Evolutionary conservation across 2,888 invertebrate species (phyloP), one percentile per base, ranked within the genome.

Genomic region (Cryptocephalus moraei): DNA sequence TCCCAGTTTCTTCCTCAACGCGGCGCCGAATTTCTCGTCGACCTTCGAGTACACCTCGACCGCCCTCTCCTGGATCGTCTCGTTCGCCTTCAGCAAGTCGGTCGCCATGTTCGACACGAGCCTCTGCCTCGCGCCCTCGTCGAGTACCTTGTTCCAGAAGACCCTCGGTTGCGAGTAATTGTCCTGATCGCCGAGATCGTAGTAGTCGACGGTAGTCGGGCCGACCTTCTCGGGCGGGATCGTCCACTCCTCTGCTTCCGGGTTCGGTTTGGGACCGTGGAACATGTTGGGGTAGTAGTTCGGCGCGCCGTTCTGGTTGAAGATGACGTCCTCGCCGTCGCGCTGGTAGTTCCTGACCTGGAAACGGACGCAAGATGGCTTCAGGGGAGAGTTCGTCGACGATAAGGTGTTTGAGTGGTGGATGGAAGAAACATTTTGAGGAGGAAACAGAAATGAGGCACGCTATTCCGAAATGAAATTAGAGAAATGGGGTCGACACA

Each of bases 281-380:
- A 94, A 96, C 49, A 91, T 91, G 73, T 96, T 96, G 1, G 95
- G 95, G 73, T 80, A 91, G 68, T 95, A 96, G 70, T 94, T 95
- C 3, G 95, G 94, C 1, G 86, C 84, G 14, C 86, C 88, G 8
- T 80, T 82, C 70, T 91, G 91, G 68, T 91, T 92, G 57, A 79
- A 80, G 33, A 81, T 76, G 39, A 77, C 74, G 75, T 83, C 83
- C 1, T 81, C 77, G 0, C 94, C 95, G 67, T 94, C 93, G 31
- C 94, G 80, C 70, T 92, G 90, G 65, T 88, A 92, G 68, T 92
- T 90, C 34, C 73, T 68, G 2, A 78, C 76, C 53, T 80, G 71
- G 73, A 46, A 51, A 47, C 34, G n/a, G n/a, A 34, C 34, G n/a
- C 9, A 9, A 34, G 34, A 34, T 34, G 9, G 34, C n/a, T 34